These are phyloP conservation scores for Cyprinodon diabolis DNA, from an alignment of 2,797 vertebrate genomes.

Conservation along the genomic window DNA sequence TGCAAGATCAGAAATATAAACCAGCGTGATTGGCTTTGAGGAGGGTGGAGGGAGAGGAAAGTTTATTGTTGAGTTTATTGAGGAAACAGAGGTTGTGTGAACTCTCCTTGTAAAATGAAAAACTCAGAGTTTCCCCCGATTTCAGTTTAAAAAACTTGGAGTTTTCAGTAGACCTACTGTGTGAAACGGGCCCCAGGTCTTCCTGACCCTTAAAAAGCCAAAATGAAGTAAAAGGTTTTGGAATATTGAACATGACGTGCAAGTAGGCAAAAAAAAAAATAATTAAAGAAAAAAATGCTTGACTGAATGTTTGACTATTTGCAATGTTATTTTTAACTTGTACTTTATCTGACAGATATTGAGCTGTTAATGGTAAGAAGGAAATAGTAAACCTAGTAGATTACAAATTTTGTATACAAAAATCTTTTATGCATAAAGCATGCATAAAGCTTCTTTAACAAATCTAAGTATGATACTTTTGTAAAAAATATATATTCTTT, in stretches of 20 bases:
- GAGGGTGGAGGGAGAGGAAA: too few relatives aligned
- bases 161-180: too few relatives aligned
- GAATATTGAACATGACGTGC: neutral
- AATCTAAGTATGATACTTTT: neutral
- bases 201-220: neutral
- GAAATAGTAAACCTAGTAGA: neutral
- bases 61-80: too few relatives aligned
- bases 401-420: neutral
- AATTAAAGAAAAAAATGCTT: neutral
- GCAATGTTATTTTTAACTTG: neutral
- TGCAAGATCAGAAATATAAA: too few relatives aligned
- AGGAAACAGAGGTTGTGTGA: too few relatives aligned
- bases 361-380: neutral
- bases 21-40: too few relatives aligned
- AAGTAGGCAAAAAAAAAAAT: neutral
- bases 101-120: too few relatives aligned
- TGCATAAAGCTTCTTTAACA: neutral
- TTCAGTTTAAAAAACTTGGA: too few relatives aligned
- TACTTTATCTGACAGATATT: neutral
- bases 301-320: neutral
- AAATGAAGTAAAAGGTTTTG: neutral
- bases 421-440: neutral
- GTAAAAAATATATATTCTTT: neutral
- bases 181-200: too few relatives aligned
- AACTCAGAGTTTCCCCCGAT: too few relatives aligned